Conservation (phyloP, 2,888 invertebrate genomes). For the Mystacides longicornis region DNA sequence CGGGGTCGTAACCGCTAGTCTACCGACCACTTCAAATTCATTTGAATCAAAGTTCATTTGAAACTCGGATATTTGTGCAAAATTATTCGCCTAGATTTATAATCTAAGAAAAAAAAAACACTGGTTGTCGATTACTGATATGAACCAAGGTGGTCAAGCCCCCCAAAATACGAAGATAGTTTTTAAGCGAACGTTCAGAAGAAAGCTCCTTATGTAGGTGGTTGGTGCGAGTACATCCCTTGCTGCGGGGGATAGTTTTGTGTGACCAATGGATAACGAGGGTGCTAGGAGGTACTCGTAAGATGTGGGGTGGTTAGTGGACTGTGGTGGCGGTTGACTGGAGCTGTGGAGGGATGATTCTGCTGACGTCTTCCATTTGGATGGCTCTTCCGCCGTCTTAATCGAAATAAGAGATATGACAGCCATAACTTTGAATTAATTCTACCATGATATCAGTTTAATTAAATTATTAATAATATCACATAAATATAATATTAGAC, state of each 20-base stretch:
- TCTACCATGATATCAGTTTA: neutral
- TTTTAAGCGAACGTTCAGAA: neutral
- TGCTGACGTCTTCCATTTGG: constrained; percentile 4
- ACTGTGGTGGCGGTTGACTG: neutral
- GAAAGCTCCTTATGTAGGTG: too few species aligned
- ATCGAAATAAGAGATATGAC: constrained; percentile 2
- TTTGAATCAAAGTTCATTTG: too few species aligned
- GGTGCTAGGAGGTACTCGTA: neutral
- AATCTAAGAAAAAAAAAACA: too few species aligned
- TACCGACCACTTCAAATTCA: too few species aligned
- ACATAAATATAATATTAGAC: too few species aligned
- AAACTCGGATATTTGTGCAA: too few species aligned
- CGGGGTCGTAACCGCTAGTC: too few species aligned
- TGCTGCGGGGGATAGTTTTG: neutral
- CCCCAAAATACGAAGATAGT: neutral
- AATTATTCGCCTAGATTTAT: too few species aligned
- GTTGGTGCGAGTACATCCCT: too few species aligned
- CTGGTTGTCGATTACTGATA: too few species aligned
- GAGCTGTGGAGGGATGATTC: neutral
- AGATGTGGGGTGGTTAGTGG: neutral
- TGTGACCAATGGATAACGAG: neutral
- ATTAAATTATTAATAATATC: too few species aligned
- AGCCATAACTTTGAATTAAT: constrained; percentile 1
- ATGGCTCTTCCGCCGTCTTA: neutral
- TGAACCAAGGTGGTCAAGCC: neutral